These are phyloP conservation scores for Eledona agricola DNA, from an alignment of 2,888 invertebrate species.

Conservation along the genomic window DNA sequence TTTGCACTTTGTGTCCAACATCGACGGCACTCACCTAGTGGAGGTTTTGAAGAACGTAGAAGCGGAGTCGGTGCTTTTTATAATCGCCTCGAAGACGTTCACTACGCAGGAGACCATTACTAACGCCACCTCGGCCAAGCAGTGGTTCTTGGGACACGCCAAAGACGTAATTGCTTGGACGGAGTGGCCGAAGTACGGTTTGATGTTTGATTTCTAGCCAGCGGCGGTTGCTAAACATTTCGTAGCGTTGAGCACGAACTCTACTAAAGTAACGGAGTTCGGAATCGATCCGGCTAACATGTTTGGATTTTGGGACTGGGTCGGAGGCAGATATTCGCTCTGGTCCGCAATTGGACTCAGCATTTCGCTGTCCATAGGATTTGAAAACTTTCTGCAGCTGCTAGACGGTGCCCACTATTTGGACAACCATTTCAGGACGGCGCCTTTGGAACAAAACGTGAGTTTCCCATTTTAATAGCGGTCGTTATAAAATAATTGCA, in stretches of 20 bases:
- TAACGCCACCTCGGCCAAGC: conserved; percentile 97
- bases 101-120: conserved; percentile 99
- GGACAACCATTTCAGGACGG: conserved; percentile 90
- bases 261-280: conserved; percentile 92
- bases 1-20: conserved; percentile 97
- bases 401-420: conserved; percentile 91
- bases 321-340: conserved; percentile 95
- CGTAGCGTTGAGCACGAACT: conserved; percentile 97
- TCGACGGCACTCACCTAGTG: conserved; percentile 98
- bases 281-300: conserved; percentile 97
- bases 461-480: conserved; percentile 52
- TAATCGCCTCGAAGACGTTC: conserved; percentile 99
- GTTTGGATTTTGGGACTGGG: conserved; percentile 99
- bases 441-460: conserved; percentile 93
- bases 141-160: conserved; percentile 88
- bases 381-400: conserved; percentile 92
- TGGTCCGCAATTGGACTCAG: conserved; percentile 99
- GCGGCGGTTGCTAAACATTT: conserved; percentile 95
- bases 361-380: conserved; percentile 92
- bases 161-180: conserved; percentile 74
- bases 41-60: conserved; percentile 89
- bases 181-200: background rate
- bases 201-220: conserved; percentile 64
- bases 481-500: too few species aligned
- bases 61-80: conserved; percentile 95